phyloP scores from a whole-genome alignment of 2,797 vertebrate genomes.

The Arctocebus calabarensis region DNA sequence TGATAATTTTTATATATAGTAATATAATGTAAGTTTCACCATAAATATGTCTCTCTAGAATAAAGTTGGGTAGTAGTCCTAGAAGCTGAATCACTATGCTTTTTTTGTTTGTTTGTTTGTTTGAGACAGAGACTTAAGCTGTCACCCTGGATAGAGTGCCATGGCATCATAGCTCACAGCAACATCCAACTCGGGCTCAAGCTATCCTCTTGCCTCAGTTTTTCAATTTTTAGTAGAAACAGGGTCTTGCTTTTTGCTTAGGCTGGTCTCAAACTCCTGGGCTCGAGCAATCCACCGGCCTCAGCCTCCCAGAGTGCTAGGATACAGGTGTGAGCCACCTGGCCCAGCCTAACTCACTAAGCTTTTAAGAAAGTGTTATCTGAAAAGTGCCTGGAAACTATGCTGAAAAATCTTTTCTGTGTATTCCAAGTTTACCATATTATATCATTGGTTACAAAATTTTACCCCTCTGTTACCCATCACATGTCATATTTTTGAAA shows the following conservation, averaged over 20 bases:
- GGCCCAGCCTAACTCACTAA: not conserved
- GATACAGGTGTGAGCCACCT: no score
- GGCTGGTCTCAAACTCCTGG: no score
- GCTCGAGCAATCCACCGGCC: no score
- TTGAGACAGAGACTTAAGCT: no score
- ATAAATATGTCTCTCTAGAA: constrained; percentile 13
- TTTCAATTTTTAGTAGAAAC: no score
- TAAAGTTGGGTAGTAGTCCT: constrained; percentile 6
- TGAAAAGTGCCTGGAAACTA: constrained; percentile 49
- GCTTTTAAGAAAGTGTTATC: constrained; percentile 20
- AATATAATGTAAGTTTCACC: not conserved
- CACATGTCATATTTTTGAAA: not conserved
- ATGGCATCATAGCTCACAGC: no score
- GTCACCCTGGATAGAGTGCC: no score
- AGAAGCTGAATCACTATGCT: constrained; percentile 60
- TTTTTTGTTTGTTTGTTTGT: not conserved
- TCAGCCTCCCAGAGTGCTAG: no score
- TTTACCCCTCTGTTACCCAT: not conserved
- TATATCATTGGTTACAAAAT: not conserved
- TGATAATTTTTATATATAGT: not conserved
- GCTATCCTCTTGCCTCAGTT: no score
- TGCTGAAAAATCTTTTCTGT: not conserved
- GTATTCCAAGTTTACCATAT: not conserved
- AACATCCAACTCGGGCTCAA: no score
- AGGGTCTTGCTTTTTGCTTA: no score